Base-by-base conservation (phyloP, 2,888 invertebrate genomes). In the Chouioia cunea region DNA sequence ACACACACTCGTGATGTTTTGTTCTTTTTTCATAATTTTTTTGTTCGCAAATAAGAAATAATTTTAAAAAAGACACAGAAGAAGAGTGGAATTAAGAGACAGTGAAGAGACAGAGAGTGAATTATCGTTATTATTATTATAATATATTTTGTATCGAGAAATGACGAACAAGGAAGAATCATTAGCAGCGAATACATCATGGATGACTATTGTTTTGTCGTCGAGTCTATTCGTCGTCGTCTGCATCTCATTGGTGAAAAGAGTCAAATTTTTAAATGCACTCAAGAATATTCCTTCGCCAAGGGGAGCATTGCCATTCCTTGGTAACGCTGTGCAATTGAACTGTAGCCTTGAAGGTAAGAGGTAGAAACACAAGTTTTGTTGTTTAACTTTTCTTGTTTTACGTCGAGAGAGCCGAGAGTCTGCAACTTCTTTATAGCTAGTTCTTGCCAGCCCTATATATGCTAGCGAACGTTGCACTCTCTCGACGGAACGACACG, bases 251-350 rank as follows among this genome's bases (percentile, higher is more conserved):
- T 27, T 80, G 44, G 66, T 79, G 10, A 75, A 75, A 62, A 77
- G 83, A 27, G 74, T 65, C 12, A 80, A 74, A 56, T 82, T 84
- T 63, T 48, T 83, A 2, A 78, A 81, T 67, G 76, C 77, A 0
- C 68, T 84, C 27, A 75, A 80, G 18, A 80, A 78, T 12, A 78
- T 86, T 18, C 83, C 86, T 0, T 79, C 79, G 18, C 86, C 85
- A 2, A 71, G 56, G 1, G 36, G 36, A 1, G 81, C 84, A 0
- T 59, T 83, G 53, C 86, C 86, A 0, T 43, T 86, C n/a, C 76
- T 86, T 16, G 86, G 86, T 2, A 86, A 86, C 68, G 83, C 83
- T 2, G 76, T 78, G 46, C 82, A 83, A 65, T 79, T 86, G n/a
- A 80, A 79, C 54, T 82, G 84, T 70, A 79, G 77, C n/a, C 82